Conservation (phyloP, 2,888 invertebrate species). For the Drosophila cracens region DNA sequence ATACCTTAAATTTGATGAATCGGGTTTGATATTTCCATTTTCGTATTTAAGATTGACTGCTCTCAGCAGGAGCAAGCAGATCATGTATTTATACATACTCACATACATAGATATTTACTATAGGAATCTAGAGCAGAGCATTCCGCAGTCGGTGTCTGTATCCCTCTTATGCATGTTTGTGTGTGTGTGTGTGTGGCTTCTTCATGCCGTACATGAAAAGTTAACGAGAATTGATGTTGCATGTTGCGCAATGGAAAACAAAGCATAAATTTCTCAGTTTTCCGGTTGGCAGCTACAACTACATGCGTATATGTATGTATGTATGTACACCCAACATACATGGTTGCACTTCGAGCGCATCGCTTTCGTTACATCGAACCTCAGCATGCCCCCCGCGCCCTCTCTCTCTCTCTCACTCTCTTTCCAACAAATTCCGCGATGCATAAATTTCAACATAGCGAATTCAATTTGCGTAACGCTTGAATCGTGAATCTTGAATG, state of each 20-base stretch:
- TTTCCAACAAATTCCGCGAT: conserved; percentile 59
- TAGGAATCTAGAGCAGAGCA: not conserved
- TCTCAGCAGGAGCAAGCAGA: too few species aligned
- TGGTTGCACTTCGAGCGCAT: conserved; percentile 25
- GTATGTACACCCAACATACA: conserved; percentile 6
- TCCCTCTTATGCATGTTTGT: conserved; percentile 3
- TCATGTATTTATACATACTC: too few species aligned
- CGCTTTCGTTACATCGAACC: conserved; percentile 41
- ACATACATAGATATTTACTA: too few species aligned
- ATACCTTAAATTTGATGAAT: too few species aligned
- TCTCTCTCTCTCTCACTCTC: conserved; percentile 17
- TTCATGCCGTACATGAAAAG: conserved; percentile 67
- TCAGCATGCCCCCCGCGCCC: not conserved
- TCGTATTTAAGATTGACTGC: too few species aligned
- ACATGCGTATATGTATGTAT: conserved; percentile 1
- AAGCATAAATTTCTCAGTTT: conserved; percentile 74
- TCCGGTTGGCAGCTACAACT: conserved; percentile 18
- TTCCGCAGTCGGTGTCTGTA: not conserved
- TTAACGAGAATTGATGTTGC: conserved; percentile 80
- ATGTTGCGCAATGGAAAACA: conserved; percentile 72
- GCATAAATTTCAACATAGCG: conserved; percentile 70
- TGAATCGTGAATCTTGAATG: conserved; percentile 25
- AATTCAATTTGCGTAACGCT: conserved; percentile 78
- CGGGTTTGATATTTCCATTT: too few species aligned
- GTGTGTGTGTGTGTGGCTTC: conserved; percentile 18